phyloP scores from a whole-genome alignment of 2,888 invertebrate genomes.

The Galeruca laticollis region DNA sequence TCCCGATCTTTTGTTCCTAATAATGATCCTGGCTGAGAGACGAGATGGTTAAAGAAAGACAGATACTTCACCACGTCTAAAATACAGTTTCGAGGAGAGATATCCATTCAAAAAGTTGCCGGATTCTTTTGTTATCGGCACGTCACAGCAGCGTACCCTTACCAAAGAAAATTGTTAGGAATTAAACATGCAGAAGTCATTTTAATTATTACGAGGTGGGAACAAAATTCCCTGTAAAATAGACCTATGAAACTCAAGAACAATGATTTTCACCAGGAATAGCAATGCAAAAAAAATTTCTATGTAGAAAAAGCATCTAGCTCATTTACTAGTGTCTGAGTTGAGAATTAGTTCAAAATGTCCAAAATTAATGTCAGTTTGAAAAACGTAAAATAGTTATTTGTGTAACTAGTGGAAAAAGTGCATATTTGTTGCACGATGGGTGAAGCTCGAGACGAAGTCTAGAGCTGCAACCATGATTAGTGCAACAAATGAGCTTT shows the following conservation, averaged over 20 bases:
- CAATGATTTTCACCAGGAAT: neutral
- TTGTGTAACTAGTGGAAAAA: no score
- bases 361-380: no score
- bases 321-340: no score
- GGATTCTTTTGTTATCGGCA: conserved; percentile 59
- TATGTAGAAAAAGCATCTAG: no score
- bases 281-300: no score
- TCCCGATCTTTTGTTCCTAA: conserved; percentile 66
- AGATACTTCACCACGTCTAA: conserved; percentile 58
- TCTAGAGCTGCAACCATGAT: no score
- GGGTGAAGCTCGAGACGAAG: no score
- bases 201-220: conserved; percentile 43
- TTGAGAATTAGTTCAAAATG: no score
- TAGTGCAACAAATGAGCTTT: no score
- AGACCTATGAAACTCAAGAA: neutral
- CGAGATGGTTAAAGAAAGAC: conserved; percentile 41
- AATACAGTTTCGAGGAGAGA: conserved; percentile 58
- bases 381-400: no score
- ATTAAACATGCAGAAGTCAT: conserved; percentile 55
- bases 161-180: conserved; percentile 52
- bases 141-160: conserved; percentile 52
- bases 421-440: no score
- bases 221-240: conserved; percentile 11
- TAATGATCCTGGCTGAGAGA: conserved; percentile 64
- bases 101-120: conserved; percentile 54